These are phyloP conservation scores for Bradypus variegatus DNA, from an alignment of 2,797 vertebrate species.

Conservation along the genomic window DNA sequence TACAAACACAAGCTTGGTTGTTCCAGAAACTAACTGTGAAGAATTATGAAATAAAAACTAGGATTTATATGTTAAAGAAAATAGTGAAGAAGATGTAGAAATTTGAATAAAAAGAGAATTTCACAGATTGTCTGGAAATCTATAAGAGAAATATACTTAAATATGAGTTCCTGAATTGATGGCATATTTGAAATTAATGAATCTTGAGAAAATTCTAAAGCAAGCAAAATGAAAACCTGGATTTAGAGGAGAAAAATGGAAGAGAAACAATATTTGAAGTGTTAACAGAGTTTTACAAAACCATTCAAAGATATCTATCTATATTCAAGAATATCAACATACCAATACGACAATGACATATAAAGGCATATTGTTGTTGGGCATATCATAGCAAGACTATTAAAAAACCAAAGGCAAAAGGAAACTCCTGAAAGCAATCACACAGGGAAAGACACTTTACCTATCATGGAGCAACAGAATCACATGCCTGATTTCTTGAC, in stretches of 20 bases:
- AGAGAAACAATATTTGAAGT: background rate
- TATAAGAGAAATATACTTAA: background rate
- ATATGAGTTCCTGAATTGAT: background rate
- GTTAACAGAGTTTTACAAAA: background rate
- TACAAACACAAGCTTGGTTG: background rate
- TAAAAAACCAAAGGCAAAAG: background rate
- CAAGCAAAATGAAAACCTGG: background rate
- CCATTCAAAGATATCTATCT: background rate
- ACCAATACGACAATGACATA: background rate
- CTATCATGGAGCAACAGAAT: background rate
- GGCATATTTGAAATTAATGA: background rate
- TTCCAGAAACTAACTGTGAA: background rate
- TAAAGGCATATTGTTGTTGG: background rate
- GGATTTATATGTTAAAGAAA: too few species aligned
- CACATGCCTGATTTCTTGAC: background rate
- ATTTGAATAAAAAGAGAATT: background rate
- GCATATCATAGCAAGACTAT: accelerated
- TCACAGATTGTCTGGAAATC: background rate
- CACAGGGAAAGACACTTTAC: background rate
- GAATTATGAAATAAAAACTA: too few species aligned
- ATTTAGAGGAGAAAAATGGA: background rate
- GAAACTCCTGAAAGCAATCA: background rate
- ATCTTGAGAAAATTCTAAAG: background rate
- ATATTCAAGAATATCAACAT: background rate
- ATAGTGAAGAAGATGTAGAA: background rate